Conservation (phyloP, 1,140 invertebrate genomes). For the Caenorhabditis tropicalis region DNA sequence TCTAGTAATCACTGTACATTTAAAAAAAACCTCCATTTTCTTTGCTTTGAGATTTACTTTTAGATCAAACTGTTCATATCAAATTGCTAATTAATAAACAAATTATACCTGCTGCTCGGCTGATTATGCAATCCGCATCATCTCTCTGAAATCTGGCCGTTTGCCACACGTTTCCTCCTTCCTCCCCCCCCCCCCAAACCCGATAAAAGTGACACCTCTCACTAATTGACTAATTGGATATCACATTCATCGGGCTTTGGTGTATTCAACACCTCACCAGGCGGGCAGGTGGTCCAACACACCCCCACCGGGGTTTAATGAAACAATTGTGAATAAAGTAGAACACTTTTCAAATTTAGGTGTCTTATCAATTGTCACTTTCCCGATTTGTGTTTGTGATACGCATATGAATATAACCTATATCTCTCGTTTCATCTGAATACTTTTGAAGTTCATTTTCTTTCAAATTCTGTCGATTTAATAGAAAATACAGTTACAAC, state of each 20-base stretch:
- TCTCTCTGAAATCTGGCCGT: neutral
- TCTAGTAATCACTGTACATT: no score
- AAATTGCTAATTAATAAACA: no score
- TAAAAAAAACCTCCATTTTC: no score
- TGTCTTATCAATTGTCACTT: slow-evolving; percentile 25
- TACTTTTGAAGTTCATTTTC: neutral
- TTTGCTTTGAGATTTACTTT: no score
- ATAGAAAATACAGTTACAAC: no score
- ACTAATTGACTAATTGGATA: slow-evolving; percentile 42
- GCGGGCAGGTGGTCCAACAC: neutral
- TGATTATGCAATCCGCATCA: neutral
- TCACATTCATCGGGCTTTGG: neutral
- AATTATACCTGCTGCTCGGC: no score
- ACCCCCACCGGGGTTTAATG: neutral
- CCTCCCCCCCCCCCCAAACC: neutral
- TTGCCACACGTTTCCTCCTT: neutral
- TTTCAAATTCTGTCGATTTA: neutral
- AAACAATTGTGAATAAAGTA: neutral
- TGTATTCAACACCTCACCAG: neutral
- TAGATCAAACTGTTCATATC: no score
- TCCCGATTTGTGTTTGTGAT: slow-evolving; percentile 7
- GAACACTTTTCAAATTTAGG: neutral
- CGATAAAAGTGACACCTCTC: neutral
- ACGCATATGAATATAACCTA: slow-evolving; percentile 28
- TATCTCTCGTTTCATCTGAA: neutral